Evolutionary conservation across 2,113 vertebrate genomes (phyloP).

Genomic region (Chlorodrepanis virens): DNA sequence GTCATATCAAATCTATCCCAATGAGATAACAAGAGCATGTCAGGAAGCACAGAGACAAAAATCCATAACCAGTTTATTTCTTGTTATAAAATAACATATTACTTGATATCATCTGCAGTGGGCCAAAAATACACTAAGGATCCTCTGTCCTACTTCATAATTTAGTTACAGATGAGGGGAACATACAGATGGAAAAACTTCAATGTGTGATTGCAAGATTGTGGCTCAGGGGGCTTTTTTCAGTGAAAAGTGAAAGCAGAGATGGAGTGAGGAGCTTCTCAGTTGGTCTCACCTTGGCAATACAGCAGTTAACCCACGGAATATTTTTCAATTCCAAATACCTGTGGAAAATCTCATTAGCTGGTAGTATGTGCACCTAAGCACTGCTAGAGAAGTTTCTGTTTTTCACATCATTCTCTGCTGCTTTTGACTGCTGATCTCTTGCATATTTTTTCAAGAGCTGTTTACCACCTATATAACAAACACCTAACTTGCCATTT

Average conservation of each 20-base stretch:
- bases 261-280: background rate
- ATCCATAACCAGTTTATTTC: background rate
- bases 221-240: background rate
- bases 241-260: background rate
- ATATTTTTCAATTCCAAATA: background rate
- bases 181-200: background rate
- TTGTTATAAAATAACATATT: background rate
- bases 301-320: background rate
- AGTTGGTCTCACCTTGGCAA: background rate
- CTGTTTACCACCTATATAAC: background rate
- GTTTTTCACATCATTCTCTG: background rate
- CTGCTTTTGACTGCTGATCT: background rate
- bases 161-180: background rate
- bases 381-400: background rate
- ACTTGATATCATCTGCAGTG: background rate
- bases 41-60: background rate
- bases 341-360: background rate
- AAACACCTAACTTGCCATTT: background rate
- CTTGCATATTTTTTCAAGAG: background rate
- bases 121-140: background rate
- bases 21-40: background rate
- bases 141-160: background rate
- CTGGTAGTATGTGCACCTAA: background rate
- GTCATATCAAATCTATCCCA: background rate
- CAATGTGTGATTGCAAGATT: background rate